Evolutionary conservation across 2,113 vertebrate species (phyloP), one percentile per base, ranked within the genome.

Genomic region (Arizona elegans): DNA sequence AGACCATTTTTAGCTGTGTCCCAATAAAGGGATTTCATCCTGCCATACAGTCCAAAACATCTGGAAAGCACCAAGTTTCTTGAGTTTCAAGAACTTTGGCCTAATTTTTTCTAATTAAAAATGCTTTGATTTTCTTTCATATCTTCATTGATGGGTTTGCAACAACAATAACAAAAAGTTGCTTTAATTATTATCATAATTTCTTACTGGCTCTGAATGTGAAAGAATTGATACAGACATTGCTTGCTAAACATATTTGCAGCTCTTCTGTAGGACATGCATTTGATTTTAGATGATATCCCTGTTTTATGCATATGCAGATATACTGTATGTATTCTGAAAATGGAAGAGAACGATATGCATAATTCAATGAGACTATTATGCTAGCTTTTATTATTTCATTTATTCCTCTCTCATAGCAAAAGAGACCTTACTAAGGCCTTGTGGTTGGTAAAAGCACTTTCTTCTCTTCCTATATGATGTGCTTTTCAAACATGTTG

Each of bases 191-290:
- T 86, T 94, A 92, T 56, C 93, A 3, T 33, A 89, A 93, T 1
- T 15, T 9, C 50, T 13, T 70, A 56, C 58, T 93, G 52, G 52
- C n/a, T 93, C 89, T 94, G 95, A 95, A 90, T 0, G 0, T 19
- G 87, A 43, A 53, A 65, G 6, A 91, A 56, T 26, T 92, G 21
- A 90, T 90, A 92, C 62, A 92, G 29, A 21, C 55, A 88, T 55
- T 47, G 29, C 91, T 17, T n/a, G 93, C 87, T 93, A 26, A 94
- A 92, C 91, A 94, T 33, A 62, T 90, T 33, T 95, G 70, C 3
- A 59, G 11, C 4, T 89, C 0, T 93, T 58, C 17, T 94, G 65
- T 26, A 93, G 90, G 56, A n/a, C 56, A 56, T 65, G 88, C 93
- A 47, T 5, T 9, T 87, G 26, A n/a, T 95, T 93, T 90, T 88